A percentile compares a stretch with the other conserved stretches of the same genome.
These are phyloP conservation scores for Latheticus oryzae DNA, from an alignment of 2,888 invertebrate species.

Conservation along the genomic window DNA sequence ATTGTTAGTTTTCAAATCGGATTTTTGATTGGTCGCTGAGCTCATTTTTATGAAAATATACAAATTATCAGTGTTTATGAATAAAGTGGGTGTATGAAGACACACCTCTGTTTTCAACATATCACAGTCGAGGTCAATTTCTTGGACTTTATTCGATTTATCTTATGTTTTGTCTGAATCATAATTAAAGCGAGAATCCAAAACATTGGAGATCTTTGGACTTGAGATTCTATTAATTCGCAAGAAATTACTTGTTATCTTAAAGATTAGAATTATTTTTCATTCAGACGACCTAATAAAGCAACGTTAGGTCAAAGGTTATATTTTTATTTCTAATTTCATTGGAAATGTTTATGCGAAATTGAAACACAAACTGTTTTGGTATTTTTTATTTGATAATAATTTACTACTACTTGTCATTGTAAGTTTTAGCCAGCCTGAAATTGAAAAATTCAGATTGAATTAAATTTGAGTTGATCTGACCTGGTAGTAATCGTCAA, in stretches of 20 bases:
- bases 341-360: background rate
- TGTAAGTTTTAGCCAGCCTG: conserved; percentile 7
- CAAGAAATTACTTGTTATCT: conserved; percentile 12
- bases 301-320: too few relatives aligned
- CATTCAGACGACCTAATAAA: conserved; percentile 6
- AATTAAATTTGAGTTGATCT: background rate
- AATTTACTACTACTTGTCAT: conserved; percentile 5
- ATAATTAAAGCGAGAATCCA: conserved; percentile 24
- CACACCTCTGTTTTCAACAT: conserved; percentile 10
- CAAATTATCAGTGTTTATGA: too few relatives aligned
- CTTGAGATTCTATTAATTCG: conserved; percentile 8
- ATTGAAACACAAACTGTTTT: too few relatives aligned
- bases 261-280: conserved; percentile 11
- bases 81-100: conserved; percentile 12
- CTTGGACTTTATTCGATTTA: conserved; percentile 18
- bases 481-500: conserved; percentile 69
- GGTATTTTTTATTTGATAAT: conserved; percentile 1
- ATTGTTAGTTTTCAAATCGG: too few relatives aligned
- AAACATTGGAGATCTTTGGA: conserved; percentile 16
- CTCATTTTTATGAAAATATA: too few relatives aligned
- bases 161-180: conserved; percentile 19
- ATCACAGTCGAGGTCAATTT: conserved; percentile 12
- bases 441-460: background rate
- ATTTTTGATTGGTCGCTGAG: too few relatives aligned
- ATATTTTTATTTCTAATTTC: background rate